These are phyloP conservation scores for Epicauta chinensis DNA, from an alignment of 1,140 invertebrate species.

Conservation along the genomic window DNA sequence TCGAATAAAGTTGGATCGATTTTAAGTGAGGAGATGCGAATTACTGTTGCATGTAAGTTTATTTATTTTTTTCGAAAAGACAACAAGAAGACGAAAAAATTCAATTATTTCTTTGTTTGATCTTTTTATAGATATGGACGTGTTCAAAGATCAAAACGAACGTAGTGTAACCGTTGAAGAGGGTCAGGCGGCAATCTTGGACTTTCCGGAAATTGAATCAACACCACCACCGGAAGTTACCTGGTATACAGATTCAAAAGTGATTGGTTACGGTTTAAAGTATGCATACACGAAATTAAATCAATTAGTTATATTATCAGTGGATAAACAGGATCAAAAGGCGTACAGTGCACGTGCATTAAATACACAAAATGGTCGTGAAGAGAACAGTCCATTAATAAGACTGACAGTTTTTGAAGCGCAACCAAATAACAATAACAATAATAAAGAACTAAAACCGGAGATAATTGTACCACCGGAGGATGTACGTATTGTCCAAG, in stretches of 20 bases:
- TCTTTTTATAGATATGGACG: constrained; percentile 67
- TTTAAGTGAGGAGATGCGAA: constrained; percentile 78
- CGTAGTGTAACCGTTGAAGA: constrained; percentile 60
- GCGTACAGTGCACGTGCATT: constrained; percentile 75
- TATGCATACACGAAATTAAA: constrained; percentile 68
- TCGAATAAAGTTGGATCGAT: constrained; percentile 85
- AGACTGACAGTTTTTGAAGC: constrained; percentile 61
- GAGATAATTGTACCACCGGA: constrained; percentile 76
- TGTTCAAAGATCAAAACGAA: constrained; percentile 66
- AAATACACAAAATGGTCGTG: constrained; percentile 80
- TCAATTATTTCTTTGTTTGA: background rate
- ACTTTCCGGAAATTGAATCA: constrained; percentile 75
- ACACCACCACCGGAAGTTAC: constrained; percentile 73
- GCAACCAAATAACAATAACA: constrained; percentile 45
- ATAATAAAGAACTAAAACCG: constrained; percentile 66
- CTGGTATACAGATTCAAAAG: constrained; percentile 72
- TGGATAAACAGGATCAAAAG: constrained; percentile 62
- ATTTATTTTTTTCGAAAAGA: background rate
- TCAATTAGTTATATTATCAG: constrained; percentile 74
- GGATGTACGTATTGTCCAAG: constrained; percentile 73
- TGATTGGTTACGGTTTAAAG: constrained; percentile 69
- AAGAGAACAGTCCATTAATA: constrained; percentile 79
- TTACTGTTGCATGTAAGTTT: constrained; percentile 85
- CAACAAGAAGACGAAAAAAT: too few species aligned
- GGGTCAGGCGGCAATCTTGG: constrained; percentile 74